Conservation (phyloP, 2,888 invertebrate genomes). For the Rhingia rostrata region DNA sequence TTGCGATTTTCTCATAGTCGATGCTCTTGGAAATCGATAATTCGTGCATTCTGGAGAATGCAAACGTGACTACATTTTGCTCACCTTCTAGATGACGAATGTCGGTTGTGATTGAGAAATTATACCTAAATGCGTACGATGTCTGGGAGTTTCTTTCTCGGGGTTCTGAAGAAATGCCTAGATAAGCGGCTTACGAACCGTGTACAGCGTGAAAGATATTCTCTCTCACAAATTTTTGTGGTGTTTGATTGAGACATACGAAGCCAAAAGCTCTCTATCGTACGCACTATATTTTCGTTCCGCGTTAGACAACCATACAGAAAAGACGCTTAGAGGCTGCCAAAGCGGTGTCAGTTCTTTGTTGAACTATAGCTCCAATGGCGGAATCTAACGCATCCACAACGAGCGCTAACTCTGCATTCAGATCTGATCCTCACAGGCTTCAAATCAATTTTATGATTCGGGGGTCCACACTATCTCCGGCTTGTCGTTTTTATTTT, state of each 20-base stretch:
- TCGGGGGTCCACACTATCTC: neutral
- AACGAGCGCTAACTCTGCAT: neutral
- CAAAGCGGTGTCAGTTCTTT: neutral
- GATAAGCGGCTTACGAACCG: no score
- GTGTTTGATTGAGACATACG: neutral
- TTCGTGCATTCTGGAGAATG: no score
- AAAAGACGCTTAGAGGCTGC: slow-evolving; percentile 11
- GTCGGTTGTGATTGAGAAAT: no score
- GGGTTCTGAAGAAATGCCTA: no score
- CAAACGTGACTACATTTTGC: no score
- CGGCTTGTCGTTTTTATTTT: neutral
- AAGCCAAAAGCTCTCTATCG: slow-evolving; percentile 1
- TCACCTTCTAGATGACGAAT: no score
- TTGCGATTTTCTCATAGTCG: no score
- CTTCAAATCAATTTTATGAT: neutral
- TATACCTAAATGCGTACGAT: no score
- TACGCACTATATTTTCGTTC: slow-evolving; percentile 6
- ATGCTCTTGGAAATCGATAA: no score
- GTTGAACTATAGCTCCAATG: neutral
- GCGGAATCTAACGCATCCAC: slow-evolving; percentile 12
- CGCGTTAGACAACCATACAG: neutral
- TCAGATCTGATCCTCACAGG: neutral
- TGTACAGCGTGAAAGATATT: no score
- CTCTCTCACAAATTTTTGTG: slow-evolving; percentile 4
- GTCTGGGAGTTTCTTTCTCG: no score